These are phyloP conservation scores for Hyperoplus immaculatus DNA, from an alignment of 2,797 vertebrate species.

Conservation along the genomic window DNA sequence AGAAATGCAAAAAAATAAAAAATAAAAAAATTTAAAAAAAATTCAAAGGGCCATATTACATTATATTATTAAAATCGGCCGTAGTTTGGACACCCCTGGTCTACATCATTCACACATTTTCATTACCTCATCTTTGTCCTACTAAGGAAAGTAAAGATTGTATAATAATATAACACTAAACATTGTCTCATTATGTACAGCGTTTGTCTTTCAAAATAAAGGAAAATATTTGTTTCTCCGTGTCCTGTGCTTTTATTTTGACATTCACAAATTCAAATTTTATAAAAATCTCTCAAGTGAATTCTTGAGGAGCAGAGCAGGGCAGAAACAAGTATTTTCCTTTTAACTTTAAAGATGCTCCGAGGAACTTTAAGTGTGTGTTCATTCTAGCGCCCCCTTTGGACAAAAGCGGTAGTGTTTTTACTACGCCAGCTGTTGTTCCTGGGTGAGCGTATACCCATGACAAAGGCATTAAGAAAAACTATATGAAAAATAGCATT, in stretches of 20 bases:
- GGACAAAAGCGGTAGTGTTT: too few relatives aligned
- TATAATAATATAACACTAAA: background rate
- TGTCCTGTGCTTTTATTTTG: constrained; percentile 82
- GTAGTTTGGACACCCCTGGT: background rate
- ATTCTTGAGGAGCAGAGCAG: constrained; percentile 33
- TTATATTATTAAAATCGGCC: background rate
- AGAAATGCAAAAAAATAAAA: too few relatives aligned
- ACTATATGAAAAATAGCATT: too few relatives aligned
- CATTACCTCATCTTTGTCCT: constrained; percentile 37
- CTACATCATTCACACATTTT: constrained; percentile 1
- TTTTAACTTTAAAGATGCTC: constrained; percentile 25
- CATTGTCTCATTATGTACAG: constrained; percentile 67
- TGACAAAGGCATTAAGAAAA: too few relatives aligned
- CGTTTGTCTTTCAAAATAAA: constrained; percentile 89
- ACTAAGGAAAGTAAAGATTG: background rate
- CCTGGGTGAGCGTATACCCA: too few relatives aligned
- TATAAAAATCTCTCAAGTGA: constrained; percentile 21
- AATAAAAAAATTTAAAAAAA: too few relatives aligned
- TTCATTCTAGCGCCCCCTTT: too few relatives aligned
- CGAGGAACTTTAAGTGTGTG: too few relatives aligned
- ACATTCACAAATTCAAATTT: constrained; percentile 24
- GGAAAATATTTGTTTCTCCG: constrained; percentile 96
- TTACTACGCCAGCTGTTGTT: too few relatives aligned
- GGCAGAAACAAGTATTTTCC: constrained; percentile 89
- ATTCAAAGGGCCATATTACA: too few relatives aligned